These are phyloP conservation scores for Drosophila insularis DNA, from an alignment of 1,140 invertebrate species.

Conservation along the genomic window DNA sequence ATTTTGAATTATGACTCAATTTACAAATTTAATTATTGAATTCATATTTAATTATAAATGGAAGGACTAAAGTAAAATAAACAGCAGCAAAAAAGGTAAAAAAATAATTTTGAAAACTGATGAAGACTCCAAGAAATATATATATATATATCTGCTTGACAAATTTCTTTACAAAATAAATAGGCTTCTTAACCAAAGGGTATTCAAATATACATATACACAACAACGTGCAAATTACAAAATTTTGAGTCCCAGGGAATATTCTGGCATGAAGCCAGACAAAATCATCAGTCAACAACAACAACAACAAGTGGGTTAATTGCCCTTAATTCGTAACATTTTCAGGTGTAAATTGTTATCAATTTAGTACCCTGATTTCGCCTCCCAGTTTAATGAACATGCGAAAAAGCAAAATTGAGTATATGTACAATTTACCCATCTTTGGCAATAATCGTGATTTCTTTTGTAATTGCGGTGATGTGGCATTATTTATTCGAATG, in stretches of 20 bases:
- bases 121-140: too few species aligned
- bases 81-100: too few species aligned
- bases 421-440: constrained; percentile 27
- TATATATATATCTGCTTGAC: not conserved
- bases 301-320: constrained; percentile 60
- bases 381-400: constrained; percentile 19
- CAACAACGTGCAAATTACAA: constrained; percentile 41
- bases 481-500: constrained; percentile 2
- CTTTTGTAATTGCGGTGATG: not conserved
- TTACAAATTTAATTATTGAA: too few species aligned
- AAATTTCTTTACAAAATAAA: not conserved
- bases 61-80: too few species aligned
- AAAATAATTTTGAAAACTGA: too few species aligned
- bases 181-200: not conserved
- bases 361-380: constrained; percentile 56
- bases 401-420: not conserved
- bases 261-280: constrained; percentile 9
- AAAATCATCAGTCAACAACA: not conserved
- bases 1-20: too few species aligned
- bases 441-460: constrained; percentile 28
- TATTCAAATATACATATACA: not conserved
- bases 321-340: constrained; percentile 50
- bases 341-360: constrained; percentile 75
- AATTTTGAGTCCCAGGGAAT: constrained; percentile 33
- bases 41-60: too few species aligned